These are phyloP conservation scores for Euphydryas editha DNA, from an alignment of 2,888 invertebrate species.

Conservation along the genomic window DNA sequence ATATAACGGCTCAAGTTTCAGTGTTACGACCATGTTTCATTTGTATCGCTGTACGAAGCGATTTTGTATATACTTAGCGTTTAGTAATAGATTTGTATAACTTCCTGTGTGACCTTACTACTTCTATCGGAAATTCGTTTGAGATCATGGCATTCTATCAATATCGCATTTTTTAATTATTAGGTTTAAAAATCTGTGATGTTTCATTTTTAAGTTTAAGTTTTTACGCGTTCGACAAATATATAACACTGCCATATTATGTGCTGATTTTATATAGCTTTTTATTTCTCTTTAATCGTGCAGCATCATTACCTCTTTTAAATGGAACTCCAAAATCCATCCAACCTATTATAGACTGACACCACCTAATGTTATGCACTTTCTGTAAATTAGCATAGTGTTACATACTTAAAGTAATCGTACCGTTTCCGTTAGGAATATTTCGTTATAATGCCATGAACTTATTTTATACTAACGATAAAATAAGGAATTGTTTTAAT, in stretches of 20 bases:
- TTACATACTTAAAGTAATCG: slow-evolving; percentile 58
- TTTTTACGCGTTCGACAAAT: slow-evolving; percentile 45
- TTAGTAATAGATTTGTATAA: slow-evolving; percentile 56
- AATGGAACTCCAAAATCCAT: slow-evolving; percentile 69
- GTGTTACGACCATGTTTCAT: slow-evolving; percentile 69
- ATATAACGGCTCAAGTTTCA: slow-evolving; percentile 79
- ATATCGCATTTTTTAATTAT: slow-evolving; percentile 55
- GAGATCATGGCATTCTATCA: slow-evolving; percentile 61
- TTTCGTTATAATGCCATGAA: slow-evolving; percentile 57
- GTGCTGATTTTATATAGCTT: slow-evolving; percentile 36
- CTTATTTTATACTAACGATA: slow-evolving; percentile 46
- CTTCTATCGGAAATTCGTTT: slow-evolving; percentile 56
- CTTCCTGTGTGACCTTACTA: slow-evolving; percentile 81
- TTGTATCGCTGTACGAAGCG: slow-evolving; percentile 55
- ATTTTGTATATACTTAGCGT: slow-evolving; percentile 73
- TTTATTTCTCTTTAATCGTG: slow-evolving; percentile 34
- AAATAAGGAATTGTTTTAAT: slow-evolving; percentile 70
- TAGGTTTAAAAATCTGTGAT: slow-evolving; percentile 78
- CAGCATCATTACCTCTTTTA: slow-evolving; percentile 51
- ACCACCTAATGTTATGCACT: slow-evolving; percentile 81
- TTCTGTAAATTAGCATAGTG: slow-evolving; percentile 73
- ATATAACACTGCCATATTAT: slow-evolving; percentile 54
- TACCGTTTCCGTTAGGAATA: slow-evolving; percentile 16
- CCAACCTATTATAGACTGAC: slow-evolving; percentile 83
- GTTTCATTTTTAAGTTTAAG: slow-evolving; percentile 65